Conservation (phyloP, 1,140 invertebrate genomes). For the Thrips palmi region DNA sequence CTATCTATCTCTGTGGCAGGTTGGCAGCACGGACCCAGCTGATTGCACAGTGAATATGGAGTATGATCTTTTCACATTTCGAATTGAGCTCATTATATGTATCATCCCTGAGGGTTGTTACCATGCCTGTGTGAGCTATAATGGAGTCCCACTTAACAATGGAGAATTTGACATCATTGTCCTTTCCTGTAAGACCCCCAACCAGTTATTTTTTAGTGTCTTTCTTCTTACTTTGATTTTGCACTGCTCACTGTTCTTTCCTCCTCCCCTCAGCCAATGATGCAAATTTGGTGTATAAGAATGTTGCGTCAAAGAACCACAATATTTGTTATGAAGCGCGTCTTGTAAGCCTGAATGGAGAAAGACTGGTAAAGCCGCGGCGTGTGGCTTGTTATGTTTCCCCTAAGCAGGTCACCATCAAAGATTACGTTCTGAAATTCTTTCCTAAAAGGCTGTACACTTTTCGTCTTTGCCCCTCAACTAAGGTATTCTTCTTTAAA, state of each 20-base stretch:
- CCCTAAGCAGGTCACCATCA: conserved; percentile 74
- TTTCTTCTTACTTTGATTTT: conserved; percentile 5
- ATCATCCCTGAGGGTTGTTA: conserved; percentile 57
- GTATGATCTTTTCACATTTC: conserved; percentile 39
- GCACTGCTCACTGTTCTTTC: neutral
- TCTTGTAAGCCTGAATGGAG: conserved; percentile 50
- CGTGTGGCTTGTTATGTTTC: conserved; percentile 77
- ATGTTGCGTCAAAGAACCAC: conserved; percentile 63
- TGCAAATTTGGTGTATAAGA: conserved; percentile 67
- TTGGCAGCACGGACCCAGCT: conserved; percentile 18
- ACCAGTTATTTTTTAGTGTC: conserved; percentile 2
- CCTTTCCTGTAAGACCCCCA: conserved; percentile 47
- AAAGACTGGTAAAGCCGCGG: conserved; percentile 49
- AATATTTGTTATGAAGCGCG: conserved; percentile 74
- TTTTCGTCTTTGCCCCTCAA: conserved; percentile 83
- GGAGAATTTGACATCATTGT: conserved; percentile 87
- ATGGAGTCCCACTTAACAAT: conserved; percentile 60
- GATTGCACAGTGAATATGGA: conserved; percentile 37
- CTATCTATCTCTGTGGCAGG: conserved; percentile 1
- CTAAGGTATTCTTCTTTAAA: conserved; percentile 40
- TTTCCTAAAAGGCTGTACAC: conserved; percentile 80
- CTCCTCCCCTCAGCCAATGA: conserved; percentile 40
- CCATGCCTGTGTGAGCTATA: conserved; percentile 62
- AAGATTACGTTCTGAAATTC: conserved; percentile 81
- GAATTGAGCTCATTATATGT: conserved; percentile 43